Base-by-base conservation (phyloP, 2,797 vertebrate genomes). In the Otus scops region DNA sequence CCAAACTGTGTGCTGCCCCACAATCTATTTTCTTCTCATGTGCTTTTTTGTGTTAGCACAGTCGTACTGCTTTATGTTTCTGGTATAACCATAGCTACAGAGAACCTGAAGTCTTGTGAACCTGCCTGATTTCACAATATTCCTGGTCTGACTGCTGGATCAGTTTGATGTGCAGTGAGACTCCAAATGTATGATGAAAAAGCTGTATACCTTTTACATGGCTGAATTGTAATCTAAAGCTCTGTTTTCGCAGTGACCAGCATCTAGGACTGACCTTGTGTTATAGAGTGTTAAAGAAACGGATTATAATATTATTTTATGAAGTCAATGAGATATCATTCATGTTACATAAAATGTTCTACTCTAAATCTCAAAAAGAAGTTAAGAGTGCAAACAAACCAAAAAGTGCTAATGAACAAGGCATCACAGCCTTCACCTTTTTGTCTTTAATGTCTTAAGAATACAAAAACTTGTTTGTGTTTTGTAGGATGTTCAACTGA, bases 401-500 rank as follows among this genome's bases (percentile, higher is more conserved):
- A 24, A 48, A 28, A 88, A 23, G 4, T 60, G 4, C 24, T 60
- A 63, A 67, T 50, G 48, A 87, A 28, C 3, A 6, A 68, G 69
- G 6, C 27, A 50, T 16, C 27, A 43, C 22, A 65, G 11, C 54
- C 20, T 77, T 82, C 38, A 38, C 28, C 39, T 93, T 93, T 79
- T 60, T 61, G 12, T 60, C 32, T 67, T 65, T 15, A 64, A n/a
- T 53, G 11, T 79, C 47, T 27, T 60, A 76, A 70, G 13, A 50
- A 22, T 45, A 9, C 22, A 70, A 67, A 92, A 85, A 18, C 47
- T 65, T 90, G 21, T 76, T 93, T 96, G n/a, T 95, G 36, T 96
- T 97, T 97, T 95, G 57, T 95, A 99, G 99, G 99, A 99, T 92
- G 99, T 99, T 97, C 99, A 99, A 79, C 97, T 99, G 95, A 99